Conservation (phyloP, 2,113 vertebrate genomes). For the Poeciliopsis occidentalis region DNA sequence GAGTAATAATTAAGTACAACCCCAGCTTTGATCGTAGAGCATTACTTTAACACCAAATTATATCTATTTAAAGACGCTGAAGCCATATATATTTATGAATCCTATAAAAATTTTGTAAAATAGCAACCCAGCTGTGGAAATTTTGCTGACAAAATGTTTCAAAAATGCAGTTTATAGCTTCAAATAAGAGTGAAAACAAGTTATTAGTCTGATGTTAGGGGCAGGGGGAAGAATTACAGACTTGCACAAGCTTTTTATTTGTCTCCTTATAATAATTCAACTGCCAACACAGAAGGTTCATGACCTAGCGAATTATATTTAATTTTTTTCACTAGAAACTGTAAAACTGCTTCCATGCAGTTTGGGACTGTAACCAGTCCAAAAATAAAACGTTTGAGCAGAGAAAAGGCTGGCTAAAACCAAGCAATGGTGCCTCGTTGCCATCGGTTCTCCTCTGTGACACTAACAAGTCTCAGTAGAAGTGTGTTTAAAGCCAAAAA, state of each 20-base stretch:
- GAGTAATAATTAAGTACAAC: background rate
- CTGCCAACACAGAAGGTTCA: no score
- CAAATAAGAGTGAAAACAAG: no score
- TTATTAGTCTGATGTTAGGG: no score
- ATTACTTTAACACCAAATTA: background rate
- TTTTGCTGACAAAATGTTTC: no score
- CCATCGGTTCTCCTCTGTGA: slow-evolving; percentile 11
- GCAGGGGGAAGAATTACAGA: no score
- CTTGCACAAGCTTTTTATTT: no score
- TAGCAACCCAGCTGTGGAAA: background rate
- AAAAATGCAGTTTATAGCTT: no score
- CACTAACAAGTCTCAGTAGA: slow-evolving; percentile 13
- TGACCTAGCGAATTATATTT: background rate
- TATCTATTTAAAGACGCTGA: background rate
- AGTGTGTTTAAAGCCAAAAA: slow-evolving; percentile 27
- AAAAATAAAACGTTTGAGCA: background rate
- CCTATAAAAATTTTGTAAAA: background rate
- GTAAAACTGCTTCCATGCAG: background rate
- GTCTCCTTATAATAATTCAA: no score
- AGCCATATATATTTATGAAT: background rate
- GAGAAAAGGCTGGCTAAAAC: background rate
- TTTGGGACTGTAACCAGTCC: background rate
- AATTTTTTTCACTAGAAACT: background rate
- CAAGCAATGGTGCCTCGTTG: background rate
- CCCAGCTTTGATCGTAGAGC: no score